A percentile compares a stretch with the other conserved stretches of the same genome.
phyloP scores from a whole-genome alignment of 2,888 invertebrate species.

The Sialis fuliginosa region DNA sequence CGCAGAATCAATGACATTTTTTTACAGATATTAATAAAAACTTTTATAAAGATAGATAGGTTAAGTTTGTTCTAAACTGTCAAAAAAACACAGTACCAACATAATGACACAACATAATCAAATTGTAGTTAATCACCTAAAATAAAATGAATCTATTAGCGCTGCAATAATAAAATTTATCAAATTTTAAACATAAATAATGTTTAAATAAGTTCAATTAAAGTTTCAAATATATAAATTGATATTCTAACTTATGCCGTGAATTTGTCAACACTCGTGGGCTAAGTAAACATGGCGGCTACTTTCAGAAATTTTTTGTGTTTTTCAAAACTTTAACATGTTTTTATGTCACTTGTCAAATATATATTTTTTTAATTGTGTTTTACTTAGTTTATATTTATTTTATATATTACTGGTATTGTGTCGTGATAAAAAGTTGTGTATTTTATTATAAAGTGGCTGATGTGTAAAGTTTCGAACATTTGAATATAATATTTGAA shows the following conservation, averaged over 20 bases:
- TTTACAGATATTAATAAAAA: too few relatives aligned
- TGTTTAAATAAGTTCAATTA: too few relatives aligned
- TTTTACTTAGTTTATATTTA: background rate
- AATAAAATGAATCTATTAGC: too few relatives aligned
- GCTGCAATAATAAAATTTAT: too few relatives aligned
- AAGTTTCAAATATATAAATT: background rate
- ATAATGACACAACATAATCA: too few relatives aligned
- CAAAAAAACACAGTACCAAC: too few relatives aligned
- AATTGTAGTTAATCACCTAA: too few relatives aligned
- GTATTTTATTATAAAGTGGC: background rate
- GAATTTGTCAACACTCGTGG: background rate
- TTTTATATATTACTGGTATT: background rate
- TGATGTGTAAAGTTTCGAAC: background rate
- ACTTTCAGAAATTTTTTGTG: background rate
- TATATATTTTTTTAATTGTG: too few relatives aligned
- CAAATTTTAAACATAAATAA: too few relatives aligned
- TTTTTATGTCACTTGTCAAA: background rate
- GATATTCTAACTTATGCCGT: background rate
- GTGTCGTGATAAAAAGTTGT: background rate
- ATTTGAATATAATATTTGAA: background rate
- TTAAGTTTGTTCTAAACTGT: too few relatives aligned
- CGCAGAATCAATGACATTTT: too few relatives aligned
- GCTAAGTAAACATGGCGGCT: slow-evolving; percentile 1
- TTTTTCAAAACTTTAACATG: background rate
- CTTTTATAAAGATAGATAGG: too few relatives aligned